Evolutionary conservation across 2,113 vertebrate genomes (phyloP).

Genomic region (Elanus axillaris): DNA sequence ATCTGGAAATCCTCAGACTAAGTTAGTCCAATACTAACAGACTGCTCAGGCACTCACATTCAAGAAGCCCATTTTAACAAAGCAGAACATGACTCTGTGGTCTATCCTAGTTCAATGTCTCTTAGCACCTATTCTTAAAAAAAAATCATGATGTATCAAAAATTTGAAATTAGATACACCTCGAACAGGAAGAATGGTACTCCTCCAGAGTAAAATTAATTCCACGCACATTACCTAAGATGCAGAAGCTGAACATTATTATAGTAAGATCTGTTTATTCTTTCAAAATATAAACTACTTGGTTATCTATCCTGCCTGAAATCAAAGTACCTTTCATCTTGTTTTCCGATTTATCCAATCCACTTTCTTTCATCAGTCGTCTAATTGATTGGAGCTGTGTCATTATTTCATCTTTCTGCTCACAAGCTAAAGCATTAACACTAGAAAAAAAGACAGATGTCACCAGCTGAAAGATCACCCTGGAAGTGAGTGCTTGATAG

Average conservation of each 20-base stretch:
- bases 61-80: not conserved
- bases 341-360: constrained; percentile 81
- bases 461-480: not conserved
- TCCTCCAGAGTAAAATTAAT: not conserved
- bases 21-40: not conserved
- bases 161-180: not conserved
- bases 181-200: not conserved
- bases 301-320: not conserved
- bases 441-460: constrained; percentile 53
- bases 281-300: not conserved
- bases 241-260: not conserved
- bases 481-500: not conserved
- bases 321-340: constrained; percentile 70
- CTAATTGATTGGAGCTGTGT: constrained; percentile 87
- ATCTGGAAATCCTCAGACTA: not conserved
- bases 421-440: constrained; percentile 85
- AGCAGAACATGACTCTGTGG: not conserved
- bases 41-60: not conserved
- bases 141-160: not conserved
- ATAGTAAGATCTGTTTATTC: not conserved
- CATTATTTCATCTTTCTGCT: constrained; percentile 93
- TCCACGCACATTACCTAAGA: not conserved
- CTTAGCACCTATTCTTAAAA: not conserved
- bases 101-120: not conserved
- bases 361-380: constrained; percentile 88